Percentiles rank a stretch among this genome's conserved stretches.
Evolutionary conservation across 2,888 invertebrate genomes (phyloP).

Genomic region (Rhopalosiphum nymphaeae): DNA sequence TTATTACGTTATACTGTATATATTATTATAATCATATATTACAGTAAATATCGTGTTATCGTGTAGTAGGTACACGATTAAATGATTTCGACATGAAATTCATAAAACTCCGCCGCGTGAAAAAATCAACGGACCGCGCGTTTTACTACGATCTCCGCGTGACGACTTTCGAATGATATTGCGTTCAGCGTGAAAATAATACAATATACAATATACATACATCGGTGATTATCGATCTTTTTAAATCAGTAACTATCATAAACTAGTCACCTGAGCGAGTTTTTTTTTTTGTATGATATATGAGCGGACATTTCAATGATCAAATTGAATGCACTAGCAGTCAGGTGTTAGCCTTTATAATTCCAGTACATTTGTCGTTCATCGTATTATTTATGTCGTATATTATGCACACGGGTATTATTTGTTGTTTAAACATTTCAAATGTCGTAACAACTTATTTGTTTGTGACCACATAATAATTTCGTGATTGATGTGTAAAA

Average conservation of each 20-base stretch:
- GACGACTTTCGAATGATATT: not conserved
- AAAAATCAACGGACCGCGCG: not conserved
- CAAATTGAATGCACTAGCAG: not conserved
- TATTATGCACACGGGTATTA: too few species aligned
- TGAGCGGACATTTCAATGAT: not conserved
- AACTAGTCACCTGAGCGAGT: too few species aligned
- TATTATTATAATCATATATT: not conserved
- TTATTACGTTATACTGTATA: not conserved
- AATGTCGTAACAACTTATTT: too few species aligned
- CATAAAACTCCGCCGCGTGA: not conserved
- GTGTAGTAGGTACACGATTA: not conserved
- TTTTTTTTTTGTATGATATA: too few species aligned
- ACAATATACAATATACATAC: not conserved
- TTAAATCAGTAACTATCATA: too few species aligned
- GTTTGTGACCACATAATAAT: too few species aligned
- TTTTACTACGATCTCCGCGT: not conserved
- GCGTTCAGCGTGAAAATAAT: not conserved
- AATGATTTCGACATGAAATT: not conserved
- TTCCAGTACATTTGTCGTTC: too few species aligned
- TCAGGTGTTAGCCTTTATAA: not conserved
- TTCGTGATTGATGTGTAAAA: too few species aligned
- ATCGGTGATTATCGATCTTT: not conserved
- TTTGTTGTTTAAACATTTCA: too few species aligned
- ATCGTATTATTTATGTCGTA: too few species aligned
- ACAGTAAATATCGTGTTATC: constrained; percentile 10